phyloP scores from a whole-genome alignment of 2,888 invertebrate species.

The Esperia sulphurella region DNA sequence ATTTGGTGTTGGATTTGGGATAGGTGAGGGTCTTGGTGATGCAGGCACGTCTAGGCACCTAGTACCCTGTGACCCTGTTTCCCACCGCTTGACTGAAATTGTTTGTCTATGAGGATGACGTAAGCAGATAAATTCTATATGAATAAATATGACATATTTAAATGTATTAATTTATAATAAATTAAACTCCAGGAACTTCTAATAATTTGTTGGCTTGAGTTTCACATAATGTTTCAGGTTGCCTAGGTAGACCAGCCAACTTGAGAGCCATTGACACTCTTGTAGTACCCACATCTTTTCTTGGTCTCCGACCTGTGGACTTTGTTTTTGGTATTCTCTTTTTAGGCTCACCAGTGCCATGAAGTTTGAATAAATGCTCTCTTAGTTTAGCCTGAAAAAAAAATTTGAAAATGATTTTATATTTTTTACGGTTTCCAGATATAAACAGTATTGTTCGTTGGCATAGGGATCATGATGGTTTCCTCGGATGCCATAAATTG shows the following conservation, averaged over 20 bases:
- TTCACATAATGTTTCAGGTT: neutral
- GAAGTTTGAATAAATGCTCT: slow-evolving; percentile 38
- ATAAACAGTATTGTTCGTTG: too few species aligned
- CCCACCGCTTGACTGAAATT: too few species aligned
- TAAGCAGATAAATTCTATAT: too few species aligned
- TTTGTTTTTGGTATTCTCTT: slow-evolving; percentile 29
- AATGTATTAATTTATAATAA: neutral
- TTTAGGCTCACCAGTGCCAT: slow-evolving; percentile 22
- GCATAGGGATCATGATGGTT: neutral
- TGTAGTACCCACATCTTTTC: slow-evolving; percentile 48
- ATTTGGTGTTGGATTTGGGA: too few species aligned
- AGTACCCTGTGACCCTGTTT: too few species aligned
- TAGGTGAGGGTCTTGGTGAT: too few species aligned
- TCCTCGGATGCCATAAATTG: neutral
- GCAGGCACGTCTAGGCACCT: too few species aligned
- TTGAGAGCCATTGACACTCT: slow-evolving; percentile 52
- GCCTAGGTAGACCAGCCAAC: slow-evolving; percentile 40
- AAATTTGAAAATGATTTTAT: neutral
- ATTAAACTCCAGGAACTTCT: neutral
- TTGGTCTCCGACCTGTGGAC: slow-evolving; percentile 45
- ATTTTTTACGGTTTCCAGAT: neutral
- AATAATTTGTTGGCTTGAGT: neutral
- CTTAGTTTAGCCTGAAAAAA: slow-evolving; percentile 48
- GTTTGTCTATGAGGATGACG: too few species aligned
- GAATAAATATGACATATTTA: too few species aligned